Evolutionary conservation across 2,888 invertebrate genomes (phyloP).

Genomic region (Cactoblastis cactorum): DNA sequence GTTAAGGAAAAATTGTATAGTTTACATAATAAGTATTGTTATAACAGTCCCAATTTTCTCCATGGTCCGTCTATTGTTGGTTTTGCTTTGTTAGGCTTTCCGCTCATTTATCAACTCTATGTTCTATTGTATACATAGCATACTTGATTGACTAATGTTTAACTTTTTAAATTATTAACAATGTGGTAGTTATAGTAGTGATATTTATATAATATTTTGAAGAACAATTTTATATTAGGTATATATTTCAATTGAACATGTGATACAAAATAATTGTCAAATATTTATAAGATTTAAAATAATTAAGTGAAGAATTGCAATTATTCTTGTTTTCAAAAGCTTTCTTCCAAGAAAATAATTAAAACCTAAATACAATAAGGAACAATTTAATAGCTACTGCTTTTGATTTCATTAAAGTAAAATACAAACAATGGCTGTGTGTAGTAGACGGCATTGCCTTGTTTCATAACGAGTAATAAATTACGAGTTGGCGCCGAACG

Average conservation of each 20-base stretch:
- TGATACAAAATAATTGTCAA: too few relatives aligned
- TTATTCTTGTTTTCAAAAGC: too few relatives aligned
- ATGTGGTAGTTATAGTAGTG: too few relatives aligned
- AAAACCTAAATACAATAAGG: neutral
- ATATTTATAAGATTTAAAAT: neutral
- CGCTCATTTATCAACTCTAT: neutral
- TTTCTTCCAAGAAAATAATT: neutral
- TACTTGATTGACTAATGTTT: neutral
- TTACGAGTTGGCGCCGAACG: neutral
- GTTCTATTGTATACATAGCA: neutral
- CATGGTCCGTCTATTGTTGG: neutral
- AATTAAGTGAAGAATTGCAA: too few relatives aligned
- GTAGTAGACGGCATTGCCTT: neutral
- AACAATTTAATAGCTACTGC: neutral
- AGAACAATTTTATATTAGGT: too few relatives aligned
- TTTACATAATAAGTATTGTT: neutral
- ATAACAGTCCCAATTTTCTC: neutral
- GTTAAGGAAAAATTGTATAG: neutral
- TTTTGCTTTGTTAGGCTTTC: neutral
- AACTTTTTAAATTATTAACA: neutral
- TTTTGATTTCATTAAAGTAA: neutral
- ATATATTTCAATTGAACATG: too few relatives aligned
- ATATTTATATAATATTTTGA: too few relatives aligned
- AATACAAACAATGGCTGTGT: neutral
- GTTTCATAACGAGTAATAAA: slow-evolving; percentile 10